Conservation (phyloP, 1,140 invertebrate species). For the Drosophila tropicalis region DNA sequence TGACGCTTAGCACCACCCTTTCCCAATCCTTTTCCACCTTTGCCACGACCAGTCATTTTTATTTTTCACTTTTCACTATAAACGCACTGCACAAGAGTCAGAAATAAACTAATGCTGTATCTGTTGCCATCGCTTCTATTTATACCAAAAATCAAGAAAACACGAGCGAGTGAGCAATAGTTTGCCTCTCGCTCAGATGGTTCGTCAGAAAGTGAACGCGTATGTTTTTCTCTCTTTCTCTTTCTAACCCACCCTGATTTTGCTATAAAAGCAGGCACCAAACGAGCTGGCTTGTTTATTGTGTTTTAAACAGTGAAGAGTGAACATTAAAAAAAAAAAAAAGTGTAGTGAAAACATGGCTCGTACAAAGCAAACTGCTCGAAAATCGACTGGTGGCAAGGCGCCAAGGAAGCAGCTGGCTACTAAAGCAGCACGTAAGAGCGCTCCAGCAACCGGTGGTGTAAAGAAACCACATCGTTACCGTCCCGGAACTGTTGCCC, state of each 20-base stretch:
- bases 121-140: not conserved
- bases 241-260: not conserved
- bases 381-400: conserved; percentile 3
- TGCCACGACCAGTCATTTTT: conserved; percentile 87
- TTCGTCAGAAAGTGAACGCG: not conserved
- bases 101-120: not conserved
- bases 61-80: conserved; percentile 55
- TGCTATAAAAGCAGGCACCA: not conserved
- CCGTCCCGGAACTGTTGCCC: conserved; percentile 91
- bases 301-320: not conserved
- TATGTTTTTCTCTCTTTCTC: no score
- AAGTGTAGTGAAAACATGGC: not conserved
- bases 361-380: not conserved
- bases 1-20: conserved; percentile 89
- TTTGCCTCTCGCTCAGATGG: no score
- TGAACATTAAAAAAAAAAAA: not conserved
- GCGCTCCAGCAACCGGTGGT: not conserved
- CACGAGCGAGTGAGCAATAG: no score
- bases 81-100: not conserved
- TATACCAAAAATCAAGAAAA: not conserved
- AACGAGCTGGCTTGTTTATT: not conserved
- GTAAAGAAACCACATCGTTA: no score
- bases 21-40: conserved; percentile 88
- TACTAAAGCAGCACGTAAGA: conserved; percentile 1
- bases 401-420: not conserved